These are phyloP conservation scores for Tipula lateralis DNA, from an alignment of 2,888 invertebrate genomes.

Conservation along the genomic window DNA sequence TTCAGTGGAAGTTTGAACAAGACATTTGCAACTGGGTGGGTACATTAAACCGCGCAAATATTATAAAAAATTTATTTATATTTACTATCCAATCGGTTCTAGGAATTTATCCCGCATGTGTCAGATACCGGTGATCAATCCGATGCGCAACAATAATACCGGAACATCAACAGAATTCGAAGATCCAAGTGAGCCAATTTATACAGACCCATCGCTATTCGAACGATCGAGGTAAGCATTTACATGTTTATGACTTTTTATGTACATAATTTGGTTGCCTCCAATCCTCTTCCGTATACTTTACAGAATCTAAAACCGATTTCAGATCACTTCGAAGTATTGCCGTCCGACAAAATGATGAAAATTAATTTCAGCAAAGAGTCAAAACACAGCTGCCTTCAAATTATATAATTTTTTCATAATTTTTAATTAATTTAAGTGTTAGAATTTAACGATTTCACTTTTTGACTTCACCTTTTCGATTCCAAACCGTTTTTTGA, in stretches of 20 bases:
- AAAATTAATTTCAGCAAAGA: neutral
- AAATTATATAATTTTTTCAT: neutral
- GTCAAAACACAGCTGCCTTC: neutral
- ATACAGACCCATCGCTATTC: conserved; percentile 86
- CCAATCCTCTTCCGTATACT: conserved; percentile 37
- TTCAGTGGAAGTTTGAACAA: conserved; percentile 66
- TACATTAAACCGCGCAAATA: neutral
- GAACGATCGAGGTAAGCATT: conserved; percentile 65
- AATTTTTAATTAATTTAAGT: neutral
- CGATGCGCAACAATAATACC: conserved; percentile 51
- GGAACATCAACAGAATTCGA: conserved; percentile 57
- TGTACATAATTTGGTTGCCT: conserved; percentile 40
- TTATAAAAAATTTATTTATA: neutral
- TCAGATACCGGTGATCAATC: conserved; percentile 51
- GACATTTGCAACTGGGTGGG: conserved; percentile 61
- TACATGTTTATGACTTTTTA: conserved; percentile 20
- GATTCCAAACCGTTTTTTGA: neutral
- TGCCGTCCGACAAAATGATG: conserved; percentile 36
- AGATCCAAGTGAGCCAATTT: conserved; percentile 89
- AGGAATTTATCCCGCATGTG: conserved; percentile 50
- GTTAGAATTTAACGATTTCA: neutral
- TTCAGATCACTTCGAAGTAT: conserved; percentile 47
- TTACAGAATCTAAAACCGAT: conserved; percentile 33
- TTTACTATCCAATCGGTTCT: neutral
- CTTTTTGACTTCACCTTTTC: neutral